Base-by-base conservation (phyloP, 2,113 vertebrate species). In the Phylloscopus whistleri region DNA sequence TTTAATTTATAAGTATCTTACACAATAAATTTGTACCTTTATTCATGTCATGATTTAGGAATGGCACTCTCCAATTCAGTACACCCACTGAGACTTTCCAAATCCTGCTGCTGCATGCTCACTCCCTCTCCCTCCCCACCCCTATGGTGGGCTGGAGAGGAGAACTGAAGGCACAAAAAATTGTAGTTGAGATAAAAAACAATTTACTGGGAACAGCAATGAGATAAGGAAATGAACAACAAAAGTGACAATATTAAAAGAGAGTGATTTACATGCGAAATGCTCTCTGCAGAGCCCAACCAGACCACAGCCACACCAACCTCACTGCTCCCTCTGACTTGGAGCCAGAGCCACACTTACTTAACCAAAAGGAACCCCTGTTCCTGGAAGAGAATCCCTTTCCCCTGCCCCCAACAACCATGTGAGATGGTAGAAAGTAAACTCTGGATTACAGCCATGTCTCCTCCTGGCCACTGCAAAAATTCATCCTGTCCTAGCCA, bases 1-100 rank as follows among this genome's bases (percentile, higher is more conserved):
- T 99, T 98, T 98, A 98, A 98, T 98, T 98, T 96, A 95, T 97
- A 98, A 98, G 98, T 98, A 98, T 98, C 98, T 98, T 97, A 98
- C 97, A 98, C 96, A 88, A 98, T 96, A 94, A 96, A 96, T 85
- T 84, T 95, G 82, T 97, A 95, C 70, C 46, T 98, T 97, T 97
- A 62, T 70, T 78, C 23, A 30, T 24, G 23, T 53, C 4, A 53
- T 63, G 19, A 39, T 53, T 82, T 89, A 68, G 46, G 62, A 82
- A 75, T 53, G 28, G 23, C 24, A 53, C 5, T 75, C 16, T 58
- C n/a, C 48, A 75, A 11, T 74, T 60, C 16, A 60, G n/a, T 48
- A 24, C 20, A 31, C 17, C 20, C 62, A 60, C 52, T 46, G 23
- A 82, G 39, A 60, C 39, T 60, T 58, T 67, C 28, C n/a, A 82